These are phyloP conservation scores for Solenopsis fugax DNA, from an alignment of 1,140 invertebrate species.

Conservation along the genomic window DNA sequence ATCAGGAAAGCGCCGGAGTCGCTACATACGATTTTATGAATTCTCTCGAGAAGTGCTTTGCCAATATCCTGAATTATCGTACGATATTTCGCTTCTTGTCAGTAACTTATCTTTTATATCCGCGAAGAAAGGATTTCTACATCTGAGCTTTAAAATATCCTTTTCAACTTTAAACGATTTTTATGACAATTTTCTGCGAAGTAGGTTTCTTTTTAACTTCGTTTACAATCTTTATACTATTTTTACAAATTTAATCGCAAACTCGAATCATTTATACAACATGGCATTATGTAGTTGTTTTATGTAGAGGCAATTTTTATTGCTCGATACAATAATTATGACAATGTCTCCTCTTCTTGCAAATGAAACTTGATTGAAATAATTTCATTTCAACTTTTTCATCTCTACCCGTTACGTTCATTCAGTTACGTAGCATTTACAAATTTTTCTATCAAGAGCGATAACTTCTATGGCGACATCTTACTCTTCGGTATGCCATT, in stretches of 20 bases:
- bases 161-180: constrained; percentile 25
- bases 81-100: constrained; percentile 31
- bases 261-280: background rate
- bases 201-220: background rate
- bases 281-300: background rate
- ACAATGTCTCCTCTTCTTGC: background rate
- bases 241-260: background rate
- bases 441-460: background rate
- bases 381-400: constrained; percentile 3
- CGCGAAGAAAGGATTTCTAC: background rate
- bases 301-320: background rate
- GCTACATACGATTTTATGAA: constrained; percentile 29
- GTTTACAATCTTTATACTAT: background rate
- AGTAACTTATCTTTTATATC: constrained; percentile 1
- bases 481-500: background rate
- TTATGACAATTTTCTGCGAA: background rate
- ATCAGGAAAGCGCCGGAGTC: constrained; percentile 22
- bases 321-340: background rate
- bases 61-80: constrained; percentile 38
- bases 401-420: background rate
- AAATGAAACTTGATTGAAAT: background rate
- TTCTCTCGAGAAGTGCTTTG: constrained; percentile 27
- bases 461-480: background rate
- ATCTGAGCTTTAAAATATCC: background rate
- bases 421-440: background rate